Evolutionary conservation across 2,888 invertebrate species (phyloP).

Genomic region (Artemia sinica): DNA sequence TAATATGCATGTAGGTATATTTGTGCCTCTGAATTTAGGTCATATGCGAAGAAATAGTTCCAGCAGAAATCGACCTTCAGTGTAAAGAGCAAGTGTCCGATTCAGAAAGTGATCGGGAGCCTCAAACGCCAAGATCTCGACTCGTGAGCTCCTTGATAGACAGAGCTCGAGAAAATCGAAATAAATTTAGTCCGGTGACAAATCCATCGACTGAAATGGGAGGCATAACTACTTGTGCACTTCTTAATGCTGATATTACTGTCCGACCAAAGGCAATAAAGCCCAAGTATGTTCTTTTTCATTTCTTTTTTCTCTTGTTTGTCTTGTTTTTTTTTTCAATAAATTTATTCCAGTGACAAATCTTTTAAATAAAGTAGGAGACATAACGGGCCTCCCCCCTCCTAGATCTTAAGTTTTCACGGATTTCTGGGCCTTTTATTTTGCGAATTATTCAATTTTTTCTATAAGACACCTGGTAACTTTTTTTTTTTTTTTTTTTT

Average conservation of each 20-base stretch:
- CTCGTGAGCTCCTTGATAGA: not conserved
- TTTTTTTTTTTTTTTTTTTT: too few relatives aligned
- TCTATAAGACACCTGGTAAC: too few relatives aligned
- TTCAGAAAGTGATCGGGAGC: constrained; percentile 54
- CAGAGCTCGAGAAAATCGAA: constrained; percentile 24
- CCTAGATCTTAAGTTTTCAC: too few relatives aligned
- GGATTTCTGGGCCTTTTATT: too few relatives aligned
- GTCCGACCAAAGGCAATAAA: constrained; percentile 79
- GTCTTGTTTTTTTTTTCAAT: not conserved
- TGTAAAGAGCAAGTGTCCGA: constrained; percentile 77
- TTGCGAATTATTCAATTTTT: too few relatives aligned
- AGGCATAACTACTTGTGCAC: not conserved
- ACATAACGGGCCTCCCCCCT: too few relatives aligned
- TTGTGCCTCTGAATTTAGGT: constrained; percentile 31
- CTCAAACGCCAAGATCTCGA: constrained; percentile 30
- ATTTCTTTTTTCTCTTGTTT: not conserved
- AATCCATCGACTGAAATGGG: constrained; percentile 30
- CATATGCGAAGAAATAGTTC: constrained; percentile 45
- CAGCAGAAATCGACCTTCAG: constrained; percentile 59
- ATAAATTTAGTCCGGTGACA: constrained; percentile 30
- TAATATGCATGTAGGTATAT: too few relatives aligned
- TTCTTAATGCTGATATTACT: constrained; percentile 45
- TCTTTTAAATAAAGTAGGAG: too few relatives aligned
- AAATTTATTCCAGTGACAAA: too few relatives aligned
- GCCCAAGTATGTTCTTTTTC: constrained; percentile 30